Percentiles rank a stretch among this genome's conserved stretches.
phyloP scores from a whole-genome alignment of 2,797 vertebrate genomes.

The Strix occidentalis region DNA sequence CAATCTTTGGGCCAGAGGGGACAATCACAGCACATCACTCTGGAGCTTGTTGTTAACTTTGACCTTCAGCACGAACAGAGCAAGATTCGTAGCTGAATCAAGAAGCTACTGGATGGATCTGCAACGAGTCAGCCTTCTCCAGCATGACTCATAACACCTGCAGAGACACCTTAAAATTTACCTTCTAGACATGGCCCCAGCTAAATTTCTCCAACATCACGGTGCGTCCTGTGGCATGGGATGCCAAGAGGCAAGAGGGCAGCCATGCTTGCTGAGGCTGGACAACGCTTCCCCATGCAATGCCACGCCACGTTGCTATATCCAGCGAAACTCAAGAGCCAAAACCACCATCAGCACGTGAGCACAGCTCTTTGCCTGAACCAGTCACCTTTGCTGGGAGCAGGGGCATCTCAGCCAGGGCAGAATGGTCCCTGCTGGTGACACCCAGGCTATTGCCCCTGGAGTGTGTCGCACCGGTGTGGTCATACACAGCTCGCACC shows the following conservation, averaged over 20 bases:
- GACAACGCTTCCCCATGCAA: neutral
- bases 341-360: neutral
- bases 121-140: neutral
- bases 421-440: neutral
- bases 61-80: neutral
- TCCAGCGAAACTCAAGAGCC: neutral
- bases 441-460: neutral
- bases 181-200: neutral
- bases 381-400: neutral
- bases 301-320: accelerated
- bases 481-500: accelerated
- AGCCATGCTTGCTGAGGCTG: neutral
- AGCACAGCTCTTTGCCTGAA: neutral
- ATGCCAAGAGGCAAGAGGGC: neutral
- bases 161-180: neutral
- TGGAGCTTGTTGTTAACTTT: neutral
- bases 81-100: neutral
- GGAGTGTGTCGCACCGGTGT: neutral
- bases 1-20: neutral
- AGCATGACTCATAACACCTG: neutral
- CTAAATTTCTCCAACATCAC: neutral
- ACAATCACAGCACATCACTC: neutral
- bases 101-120: neutral
- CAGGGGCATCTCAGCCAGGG: neutral
- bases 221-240: accelerated